Percentiles rank a stretch among this genome's conserved stretches.
phyloP scores from a whole-genome alignment of 2,888 invertebrate genomes.

The Caenorhabditis sp. region DNA sequence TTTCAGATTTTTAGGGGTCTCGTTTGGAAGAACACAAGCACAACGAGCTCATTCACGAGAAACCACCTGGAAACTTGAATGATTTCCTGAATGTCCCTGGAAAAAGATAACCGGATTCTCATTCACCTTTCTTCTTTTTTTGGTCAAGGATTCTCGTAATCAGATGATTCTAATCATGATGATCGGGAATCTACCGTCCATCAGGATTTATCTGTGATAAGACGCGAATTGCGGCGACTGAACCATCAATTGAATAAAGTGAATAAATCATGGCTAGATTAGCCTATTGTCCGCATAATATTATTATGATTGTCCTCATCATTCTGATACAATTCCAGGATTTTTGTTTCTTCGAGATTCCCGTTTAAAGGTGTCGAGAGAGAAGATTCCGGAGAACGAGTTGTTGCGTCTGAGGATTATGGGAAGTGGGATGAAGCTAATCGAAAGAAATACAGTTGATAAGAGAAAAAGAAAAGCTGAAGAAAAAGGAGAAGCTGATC shows the following conservation, averaged over 20 bases:
- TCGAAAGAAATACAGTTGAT: constrained; percentile 35
- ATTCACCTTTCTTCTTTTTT: constrained; percentile 23
- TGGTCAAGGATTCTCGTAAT: constrained; percentile 1
- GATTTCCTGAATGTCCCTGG: neutral
- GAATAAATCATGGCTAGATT: constrained; percentile 41
- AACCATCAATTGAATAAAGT: constrained; percentile 21
- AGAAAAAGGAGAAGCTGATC: constrained; percentile 16
- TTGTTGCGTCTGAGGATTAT: constrained; percentile 31
- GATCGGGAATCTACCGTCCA: constrained; percentile 15
- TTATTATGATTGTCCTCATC: constrained; percentile 33
- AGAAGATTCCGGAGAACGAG: constrained; percentile 30
- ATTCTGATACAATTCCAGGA: constrained; percentile 29
- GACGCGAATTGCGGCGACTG: constrained; percentile 26
- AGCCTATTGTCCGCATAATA: constrained; percentile 42
- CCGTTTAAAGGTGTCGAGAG: constrained; percentile 29
- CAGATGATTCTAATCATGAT: constrained; percentile 30
- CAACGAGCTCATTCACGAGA: too few species aligned
- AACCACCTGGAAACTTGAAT: neutral
- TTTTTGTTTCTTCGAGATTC: constrained; percentile 28
- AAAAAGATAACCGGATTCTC: neutral
- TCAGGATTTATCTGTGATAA: constrained; percentile 35
- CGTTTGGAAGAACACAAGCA: too few species aligned
- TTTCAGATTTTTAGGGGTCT: too few species aligned
- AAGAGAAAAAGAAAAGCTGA: constrained; percentile 42
- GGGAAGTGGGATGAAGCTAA: constrained; percentile 21